phyloP scores from a whole-genome alignment of 2,113 vertebrate genomes.

The Onychorhynchus coronatus region DNA sequence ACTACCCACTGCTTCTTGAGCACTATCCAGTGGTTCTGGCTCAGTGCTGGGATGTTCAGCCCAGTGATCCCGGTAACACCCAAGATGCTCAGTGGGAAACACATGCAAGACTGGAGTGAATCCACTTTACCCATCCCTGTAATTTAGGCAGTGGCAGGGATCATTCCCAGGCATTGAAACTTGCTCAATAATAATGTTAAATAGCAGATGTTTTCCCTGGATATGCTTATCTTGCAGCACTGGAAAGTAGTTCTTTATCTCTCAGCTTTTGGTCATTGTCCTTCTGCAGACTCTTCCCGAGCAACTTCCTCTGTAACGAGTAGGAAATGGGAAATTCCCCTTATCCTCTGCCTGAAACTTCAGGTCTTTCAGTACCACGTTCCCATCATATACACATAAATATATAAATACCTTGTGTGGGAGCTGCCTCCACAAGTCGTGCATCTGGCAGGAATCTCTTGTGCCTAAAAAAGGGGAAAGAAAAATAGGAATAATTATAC shows the following conservation, averaged over 20 bases:
- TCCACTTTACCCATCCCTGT: neutral
- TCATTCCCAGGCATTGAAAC: neutral
- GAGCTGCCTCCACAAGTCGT: slow-evolving; percentile 69
- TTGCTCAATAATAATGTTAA: neutral
- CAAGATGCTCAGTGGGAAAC: neutral
- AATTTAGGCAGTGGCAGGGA: neutral
- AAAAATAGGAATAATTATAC: slow-evolving; percentile 69
- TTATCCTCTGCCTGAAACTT: slow-evolving; percentile 42
- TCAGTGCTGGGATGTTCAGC: neutral
- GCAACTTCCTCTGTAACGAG: slow-evolving; percentile 6
- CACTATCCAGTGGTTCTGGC: neutral
- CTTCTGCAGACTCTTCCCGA: neutral
- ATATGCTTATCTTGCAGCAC: neutral
- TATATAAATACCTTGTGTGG: slow-evolving; percentile 45
- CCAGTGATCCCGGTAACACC: neutral
- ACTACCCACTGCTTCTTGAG: neutral
- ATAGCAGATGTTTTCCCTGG: neutral
- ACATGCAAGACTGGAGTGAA: neutral
- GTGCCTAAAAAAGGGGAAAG: slow-evolving; percentile 15
- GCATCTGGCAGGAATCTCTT: slow-evolving; percentile 39
- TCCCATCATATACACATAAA: slow-evolving; percentile 38
- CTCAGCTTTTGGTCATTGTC: neutral
- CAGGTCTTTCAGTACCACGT: neutral
- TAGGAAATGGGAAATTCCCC: slow-evolving; percentile 52
- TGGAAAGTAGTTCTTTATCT: neutral